Evolutionary conservation across 2,113 vertebrate species (phyloP).

Genomic region (Salvelinus fontinalis): DNA sequence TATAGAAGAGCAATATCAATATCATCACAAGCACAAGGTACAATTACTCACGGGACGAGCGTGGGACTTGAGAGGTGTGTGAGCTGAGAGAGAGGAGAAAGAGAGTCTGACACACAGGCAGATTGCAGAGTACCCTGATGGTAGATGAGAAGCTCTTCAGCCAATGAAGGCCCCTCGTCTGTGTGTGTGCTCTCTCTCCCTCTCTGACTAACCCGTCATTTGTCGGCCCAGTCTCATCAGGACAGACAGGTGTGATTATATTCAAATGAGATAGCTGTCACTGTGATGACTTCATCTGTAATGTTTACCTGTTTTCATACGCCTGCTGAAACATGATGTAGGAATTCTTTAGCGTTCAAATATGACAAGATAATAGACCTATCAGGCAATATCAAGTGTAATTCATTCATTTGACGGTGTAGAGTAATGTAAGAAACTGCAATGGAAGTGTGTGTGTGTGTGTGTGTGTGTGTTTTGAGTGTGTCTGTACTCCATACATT

Average conservation of each 20-base stretch:
- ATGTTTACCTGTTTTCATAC: conserved; percentile 69
- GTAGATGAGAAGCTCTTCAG: conserved; percentile 62
- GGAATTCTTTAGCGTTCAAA: not conserved
- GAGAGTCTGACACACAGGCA: conserved; percentile 76
- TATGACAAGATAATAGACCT: no score
- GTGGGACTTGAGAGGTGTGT: not conserved
- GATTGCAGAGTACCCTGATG: conserved; percentile 70
- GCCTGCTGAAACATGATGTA: conserved; percentile 66
- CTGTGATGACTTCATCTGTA: conserved; percentile 71
- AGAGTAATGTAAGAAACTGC: not conserved
- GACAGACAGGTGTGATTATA: conserved; percentile 74
- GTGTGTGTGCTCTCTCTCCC: conserved; percentile 23
- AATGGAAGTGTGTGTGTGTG: not conserved
- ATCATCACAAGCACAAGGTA: no score
- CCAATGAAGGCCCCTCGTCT: conserved; percentile 19
- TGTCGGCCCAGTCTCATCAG: conserved; percentile 51
- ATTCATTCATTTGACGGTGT: no score
- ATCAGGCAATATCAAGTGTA: no score
- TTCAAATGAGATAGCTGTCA: conserved; percentile 60
- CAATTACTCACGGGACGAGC: not conserved
- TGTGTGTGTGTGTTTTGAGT: conserved; percentile 33
- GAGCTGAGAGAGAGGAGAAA: not conserved
- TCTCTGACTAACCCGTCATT: conserved; percentile 56
- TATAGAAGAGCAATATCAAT: no score
- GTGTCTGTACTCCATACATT: conserved; percentile 60